Base-by-base conservation (phyloP, 2,888 invertebrate genomes). In the Caenorhabditis angaria region DNA sequence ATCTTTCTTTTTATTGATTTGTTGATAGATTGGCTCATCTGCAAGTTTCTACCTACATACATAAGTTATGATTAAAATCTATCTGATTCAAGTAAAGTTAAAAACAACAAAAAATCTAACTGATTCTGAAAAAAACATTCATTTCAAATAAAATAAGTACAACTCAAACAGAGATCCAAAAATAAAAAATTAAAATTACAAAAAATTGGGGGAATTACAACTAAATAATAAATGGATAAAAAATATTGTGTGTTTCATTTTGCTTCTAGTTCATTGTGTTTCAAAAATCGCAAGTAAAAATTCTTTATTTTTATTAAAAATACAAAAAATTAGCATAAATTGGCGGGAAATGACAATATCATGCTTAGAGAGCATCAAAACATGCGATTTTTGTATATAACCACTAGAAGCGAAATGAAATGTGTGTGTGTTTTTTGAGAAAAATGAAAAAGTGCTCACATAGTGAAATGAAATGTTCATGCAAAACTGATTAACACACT, bases 381-480 rank as follows among this genome's bases (percentile, higher is more conserved):
- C 41, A 41, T 41, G 41, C 41, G 41, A 41, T 41, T 41, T 41
- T 41, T 41, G n/a, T n/a, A n/a, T 18, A 41, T 18, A 12, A 41
- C 41, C 18, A 71, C 71, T 71, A 71, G 71, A 71, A 71, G 71
- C 71, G 71, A 71, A 71, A 71, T 66, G 71, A 71, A 41, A 41
- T 18, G n/a, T n/a, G n/a, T n/a, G n/a, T n/a, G n/a, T n/a, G n/a
- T n/a, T n/a, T 41, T 12, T 41, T 41, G 10, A 41, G 41, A 41
- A 41, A 41, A 41, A 12, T 41, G 41, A 18, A 18, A 41, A 41
- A 41, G 41, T 41, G 41, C 50, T 50, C 22, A 24, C 24, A 50
- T 22, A 50, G 12, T 50, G 22, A 8, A 50, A 18, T 22, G 22
- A 48, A 14, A 48, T 48, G 24, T 24, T 22, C 41, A 41, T 41